Conservation (phyloP, 2,113 vertebrate genomes). For the Varanus salvator region DNA sequence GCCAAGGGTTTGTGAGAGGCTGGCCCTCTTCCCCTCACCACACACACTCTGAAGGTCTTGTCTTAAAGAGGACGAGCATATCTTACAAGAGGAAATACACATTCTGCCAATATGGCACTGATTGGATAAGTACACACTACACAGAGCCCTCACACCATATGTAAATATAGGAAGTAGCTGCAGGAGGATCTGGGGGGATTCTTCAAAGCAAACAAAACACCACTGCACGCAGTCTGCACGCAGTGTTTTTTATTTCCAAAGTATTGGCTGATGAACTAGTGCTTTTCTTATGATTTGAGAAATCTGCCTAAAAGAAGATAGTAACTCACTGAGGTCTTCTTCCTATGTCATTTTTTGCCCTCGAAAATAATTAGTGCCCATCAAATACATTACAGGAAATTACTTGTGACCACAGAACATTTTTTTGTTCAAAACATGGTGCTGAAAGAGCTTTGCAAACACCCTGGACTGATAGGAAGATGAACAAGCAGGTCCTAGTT, state of each 20-base stretch:
- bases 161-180: constrained; percentile 25
- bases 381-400: neutral
- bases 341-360: constrained; percentile 50
- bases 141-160: neutral
- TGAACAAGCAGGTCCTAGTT: no score
- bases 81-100: constrained; percentile 30
- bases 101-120: neutral
- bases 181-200: neutral
- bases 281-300: constrained; percentile 27
- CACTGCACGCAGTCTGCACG: neutral
- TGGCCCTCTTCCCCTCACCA: no score
- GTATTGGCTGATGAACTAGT: neutral
- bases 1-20: neutral
- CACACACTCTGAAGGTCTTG: neutral
- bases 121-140: neutral
- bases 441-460: no score
- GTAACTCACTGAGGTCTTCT: constrained; percentile 53
- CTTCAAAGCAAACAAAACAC: neutral
- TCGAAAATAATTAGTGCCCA: constrained; percentile 58
- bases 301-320: constrained; percentile 39
- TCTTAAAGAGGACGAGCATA: neutral
- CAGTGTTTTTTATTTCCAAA: neutral
- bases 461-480: no score
- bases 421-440: no score
- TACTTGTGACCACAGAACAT: neutral